Evolutionary conservation across 2,797 vertebrate genomes (phyloP).

Genomic region (Rhodeus uyekii): DNA sequence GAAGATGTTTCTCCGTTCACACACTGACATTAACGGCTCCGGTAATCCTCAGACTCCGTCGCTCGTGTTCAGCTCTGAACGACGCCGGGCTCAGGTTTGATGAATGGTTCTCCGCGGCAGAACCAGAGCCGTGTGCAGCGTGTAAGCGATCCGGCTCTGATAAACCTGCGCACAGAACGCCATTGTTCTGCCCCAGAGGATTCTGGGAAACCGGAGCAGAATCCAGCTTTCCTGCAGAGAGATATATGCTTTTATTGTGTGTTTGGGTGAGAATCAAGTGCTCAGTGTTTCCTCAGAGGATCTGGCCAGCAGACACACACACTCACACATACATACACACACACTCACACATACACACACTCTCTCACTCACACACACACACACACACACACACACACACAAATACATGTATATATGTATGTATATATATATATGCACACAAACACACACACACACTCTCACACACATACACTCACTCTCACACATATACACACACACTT

Average conservation of each 20-base stretch:
- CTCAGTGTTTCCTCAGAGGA: conserved; percentile 35
- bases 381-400: background rate
- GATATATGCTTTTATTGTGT: conserved; percentile 34
- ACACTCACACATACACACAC: conserved; percentile 1
- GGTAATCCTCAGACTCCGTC: conserved; percentile 9
- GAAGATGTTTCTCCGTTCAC: too few relatives aligned
- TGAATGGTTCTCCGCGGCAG: too few relatives aligned
- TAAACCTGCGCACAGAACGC: conserved; percentile 43
- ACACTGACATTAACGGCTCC: too few relatives aligned
- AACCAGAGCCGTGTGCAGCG: conserved; percentile 4
- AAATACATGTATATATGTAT: too few relatives aligned
- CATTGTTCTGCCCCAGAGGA: conserved; percentile 45
- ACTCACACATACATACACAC: background rate
- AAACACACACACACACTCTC: background rate
- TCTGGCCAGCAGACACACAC: background rate
- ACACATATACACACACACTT: background rate
- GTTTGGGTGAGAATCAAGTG: conserved; percentile 41
- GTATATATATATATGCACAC: too few relatives aligned
- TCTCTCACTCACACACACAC: conserved; percentile 20
- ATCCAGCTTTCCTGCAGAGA: background rate
- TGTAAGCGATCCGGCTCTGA: conserved; percentile 31
- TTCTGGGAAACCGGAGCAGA: conserved; percentile 38
- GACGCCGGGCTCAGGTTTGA: background rate
- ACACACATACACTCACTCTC: too few relatives aligned
- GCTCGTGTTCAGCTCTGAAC: background rate